Evolutionary conservation across 1,140 invertebrate species (phyloP).

Genomic region (Whitmania pigra): DNA sequence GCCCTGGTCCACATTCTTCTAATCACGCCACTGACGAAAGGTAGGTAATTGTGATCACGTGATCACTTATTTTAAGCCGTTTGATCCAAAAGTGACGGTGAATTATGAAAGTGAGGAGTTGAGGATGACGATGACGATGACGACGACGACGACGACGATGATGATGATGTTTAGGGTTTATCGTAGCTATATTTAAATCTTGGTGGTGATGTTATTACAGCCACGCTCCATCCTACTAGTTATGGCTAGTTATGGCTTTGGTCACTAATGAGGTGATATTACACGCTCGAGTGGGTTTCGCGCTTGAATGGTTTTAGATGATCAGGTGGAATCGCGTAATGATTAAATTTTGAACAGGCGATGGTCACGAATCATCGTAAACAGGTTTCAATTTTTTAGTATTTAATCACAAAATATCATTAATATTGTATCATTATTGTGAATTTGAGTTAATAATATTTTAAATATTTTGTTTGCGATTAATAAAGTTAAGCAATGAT

Average conservation of each 20-base stretch:
- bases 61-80: background rate
- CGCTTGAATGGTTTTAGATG: background rate
- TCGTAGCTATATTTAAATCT: background rate
- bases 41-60: constrained; percentile 30
- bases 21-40: constrained; percentile 23
- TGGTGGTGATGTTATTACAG: background rate
- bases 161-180: background rate
- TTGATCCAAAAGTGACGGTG: no score
- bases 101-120: background rate
- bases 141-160: background rate
- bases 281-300: background rate
- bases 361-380: background rate
- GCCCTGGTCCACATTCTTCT: constrained; percentile 21
- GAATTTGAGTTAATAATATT: no score
- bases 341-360: background rate
- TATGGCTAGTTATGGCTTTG: no score
- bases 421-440: no score
- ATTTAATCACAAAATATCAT: no score
- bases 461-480: no score
- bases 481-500: no score
- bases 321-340: background rate
- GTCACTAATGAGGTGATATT: no score
- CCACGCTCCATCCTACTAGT: no score
- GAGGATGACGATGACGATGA: background rate
- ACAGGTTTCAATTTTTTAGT: no score